A percentile compares a stretch with the other conserved stretches of the same genome.
These are phyloP conservation scores for Sula dactylatra DNA, from an alignment of 2,113 vertebrate species.

Conservation along the genomic window DNA sequence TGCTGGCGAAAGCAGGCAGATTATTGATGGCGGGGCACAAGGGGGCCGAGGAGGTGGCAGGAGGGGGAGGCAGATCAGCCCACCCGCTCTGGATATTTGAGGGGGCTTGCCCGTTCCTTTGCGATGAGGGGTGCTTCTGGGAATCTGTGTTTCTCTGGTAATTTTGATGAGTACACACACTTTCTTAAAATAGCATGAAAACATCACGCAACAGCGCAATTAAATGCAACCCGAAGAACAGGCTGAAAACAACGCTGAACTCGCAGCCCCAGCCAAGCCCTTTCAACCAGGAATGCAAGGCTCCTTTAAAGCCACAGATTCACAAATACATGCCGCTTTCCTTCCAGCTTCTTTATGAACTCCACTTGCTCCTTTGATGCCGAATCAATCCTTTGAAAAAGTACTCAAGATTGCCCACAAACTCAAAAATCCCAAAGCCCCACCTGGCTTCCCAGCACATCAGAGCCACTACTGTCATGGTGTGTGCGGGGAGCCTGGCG, in stretches of 20 bases:
- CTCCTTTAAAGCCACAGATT: background rate
- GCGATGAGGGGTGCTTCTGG: background rate
- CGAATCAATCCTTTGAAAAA: background rate
- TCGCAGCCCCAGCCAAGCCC: background rate
- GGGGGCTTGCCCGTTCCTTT: background rate
- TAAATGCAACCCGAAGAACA: background rate
- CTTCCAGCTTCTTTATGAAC: background rate
- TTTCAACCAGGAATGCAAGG: background rate
- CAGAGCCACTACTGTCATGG: accelerated
- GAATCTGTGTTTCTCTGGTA: background rate
- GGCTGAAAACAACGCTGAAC: background rate
- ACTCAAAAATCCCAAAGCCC: background rate
- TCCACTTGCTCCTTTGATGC: background rate
- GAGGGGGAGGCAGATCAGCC: background rate
- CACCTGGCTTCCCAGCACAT: background rate
- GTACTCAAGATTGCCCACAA: background rate
- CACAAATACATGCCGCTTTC: background rate
- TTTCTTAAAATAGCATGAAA: constrained; percentile 22
- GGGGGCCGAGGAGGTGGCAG: accelerated
- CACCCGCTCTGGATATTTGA: accelerated
- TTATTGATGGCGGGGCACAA: background rate
- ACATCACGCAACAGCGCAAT: background rate
- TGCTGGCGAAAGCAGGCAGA: background rate
- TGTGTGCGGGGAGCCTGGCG: accelerated
- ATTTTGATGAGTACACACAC: background rate